Percentiles rank a stretch among this genome's conserved stretches.
Evolutionary conservation across 2,113 vertebrate species (phyloP).

Genomic region (Menura novaehollandiae): DNA sequence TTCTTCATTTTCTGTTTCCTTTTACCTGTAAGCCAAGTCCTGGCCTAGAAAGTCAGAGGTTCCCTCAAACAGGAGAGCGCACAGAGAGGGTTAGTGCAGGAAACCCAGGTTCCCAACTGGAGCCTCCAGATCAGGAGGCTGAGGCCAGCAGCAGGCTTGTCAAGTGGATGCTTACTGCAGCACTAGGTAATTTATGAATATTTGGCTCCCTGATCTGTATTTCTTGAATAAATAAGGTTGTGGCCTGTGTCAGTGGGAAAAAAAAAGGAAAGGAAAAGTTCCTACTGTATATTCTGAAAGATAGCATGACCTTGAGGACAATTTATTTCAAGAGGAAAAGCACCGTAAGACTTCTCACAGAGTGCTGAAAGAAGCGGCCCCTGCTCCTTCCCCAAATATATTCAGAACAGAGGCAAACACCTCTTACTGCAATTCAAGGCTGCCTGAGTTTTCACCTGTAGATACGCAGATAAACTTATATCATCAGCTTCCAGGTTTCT

Average conservation of each 20-base stretch:
- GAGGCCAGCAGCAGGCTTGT: not conserved
- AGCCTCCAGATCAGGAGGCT: not conserved
- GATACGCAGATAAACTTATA: constrained; percentile 68
- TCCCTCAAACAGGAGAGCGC: not conserved
- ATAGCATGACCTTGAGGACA: constrained; percentile 2
- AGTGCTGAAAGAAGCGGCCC: not conserved
- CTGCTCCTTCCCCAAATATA: constrained; percentile 26
- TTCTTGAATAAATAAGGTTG: not conserved
- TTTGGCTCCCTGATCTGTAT: not conserved
- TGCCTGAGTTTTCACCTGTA: constrained; percentile 66
- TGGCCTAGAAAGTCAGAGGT: not conserved
- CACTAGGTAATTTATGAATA: not conserved
- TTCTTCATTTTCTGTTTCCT: not conserved
- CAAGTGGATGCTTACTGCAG: not conserved
- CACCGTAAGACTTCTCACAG: not conserved
- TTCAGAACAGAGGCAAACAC: constrained; percentile 44
- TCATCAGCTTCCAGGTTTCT: constrained; percentile 60
- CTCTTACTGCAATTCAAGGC: constrained; percentile 18
- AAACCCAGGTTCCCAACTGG: not conserved
- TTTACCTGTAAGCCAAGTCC: not conserved
- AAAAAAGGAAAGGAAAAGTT: not conserved
- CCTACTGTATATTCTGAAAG: not conserved
- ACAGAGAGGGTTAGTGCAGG: not conserved
- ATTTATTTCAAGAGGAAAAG: constrained; percentile 17
- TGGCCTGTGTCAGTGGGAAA: not conserved